Conservation (phyloP, 92 coral and sea anemone genomes). For the Meandrina meandrites region DNA sequence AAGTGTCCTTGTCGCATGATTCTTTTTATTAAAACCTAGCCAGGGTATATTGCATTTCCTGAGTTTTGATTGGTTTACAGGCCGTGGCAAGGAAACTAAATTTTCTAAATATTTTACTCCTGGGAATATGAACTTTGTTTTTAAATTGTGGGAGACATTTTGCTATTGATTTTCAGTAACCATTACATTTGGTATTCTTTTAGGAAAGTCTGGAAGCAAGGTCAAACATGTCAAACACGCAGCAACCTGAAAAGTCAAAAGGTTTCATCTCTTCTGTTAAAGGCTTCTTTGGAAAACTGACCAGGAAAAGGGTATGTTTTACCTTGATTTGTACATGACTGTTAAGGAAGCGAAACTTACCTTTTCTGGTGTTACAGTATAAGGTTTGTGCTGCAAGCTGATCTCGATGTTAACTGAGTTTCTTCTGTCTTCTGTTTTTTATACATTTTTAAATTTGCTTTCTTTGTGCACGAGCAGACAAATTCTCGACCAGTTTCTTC, state of each 20-base stretch:
- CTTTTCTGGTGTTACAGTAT: too few relatives aligned
- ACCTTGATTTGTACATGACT: background rate
- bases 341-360: background rate
- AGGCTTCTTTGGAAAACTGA: background rate
- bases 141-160: background rate
- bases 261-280: background rate
- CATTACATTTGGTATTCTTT: background rate
- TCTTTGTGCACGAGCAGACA: background rate
- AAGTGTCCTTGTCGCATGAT: too few relatives aligned
- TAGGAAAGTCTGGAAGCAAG: background rate
- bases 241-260: background rate
- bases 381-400: too few relatives aligned
- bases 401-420: too few relatives aligned
- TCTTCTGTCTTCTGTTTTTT: too few relatives aligned
- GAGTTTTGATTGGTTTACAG: too few relatives aligned
- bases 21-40: too few relatives aligned
- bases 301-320: background rate
- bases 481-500: background rate
- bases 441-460: too few relatives aligned
- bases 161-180: too few relatives aligned
- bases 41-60: too few relatives aligned
- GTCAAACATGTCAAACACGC: background rate
- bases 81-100: too few relatives aligned
- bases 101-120: background rate
- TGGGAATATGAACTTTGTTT: background rate